Evolutionary conservation across 2,888 invertebrate species (phyloP).

Genomic region (Thysanoteuthis rhombus): DNA sequence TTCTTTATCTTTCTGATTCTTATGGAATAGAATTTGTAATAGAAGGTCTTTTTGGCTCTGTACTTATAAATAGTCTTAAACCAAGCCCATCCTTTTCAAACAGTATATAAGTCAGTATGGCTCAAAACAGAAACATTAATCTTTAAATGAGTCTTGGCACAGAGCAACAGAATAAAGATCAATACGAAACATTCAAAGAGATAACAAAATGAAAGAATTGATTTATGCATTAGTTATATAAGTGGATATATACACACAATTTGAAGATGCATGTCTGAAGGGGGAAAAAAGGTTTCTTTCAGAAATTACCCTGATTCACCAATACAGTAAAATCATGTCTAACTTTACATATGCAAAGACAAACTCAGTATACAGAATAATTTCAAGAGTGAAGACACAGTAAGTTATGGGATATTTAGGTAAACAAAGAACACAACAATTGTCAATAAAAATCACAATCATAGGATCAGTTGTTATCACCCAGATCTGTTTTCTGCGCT

Average conservation of each 20-base stretch:
- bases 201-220: too few species aligned
- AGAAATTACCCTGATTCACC: neutral
- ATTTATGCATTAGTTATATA: neutral
- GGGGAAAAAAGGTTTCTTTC: neutral
- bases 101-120: too few species aligned
- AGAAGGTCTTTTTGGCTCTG: too few species aligned
- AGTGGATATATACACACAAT: neutral
- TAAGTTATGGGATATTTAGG: neutral
- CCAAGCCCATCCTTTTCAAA: too few species aligned
- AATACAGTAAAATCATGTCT: neutral
- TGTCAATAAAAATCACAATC: too few species aligned
- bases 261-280: neutral
- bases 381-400: neutral
- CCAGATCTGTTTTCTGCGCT: too few species aligned
- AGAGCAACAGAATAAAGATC: neutral
- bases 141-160: too few species aligned
- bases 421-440: neutral
- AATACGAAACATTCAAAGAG: neutral
- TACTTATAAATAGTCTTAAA: too few species aligned
- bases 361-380: neutral
- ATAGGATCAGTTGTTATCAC: too few species aligned
- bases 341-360: neutral
- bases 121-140: too few species aligned
- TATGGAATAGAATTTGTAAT: too few species aligned
- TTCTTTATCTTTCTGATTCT: too few species aligned